phyloP scores from a whole-genome alignment of 1,140 invertebrate genomes.

The Yoshiicerus persimilis region DNA sequence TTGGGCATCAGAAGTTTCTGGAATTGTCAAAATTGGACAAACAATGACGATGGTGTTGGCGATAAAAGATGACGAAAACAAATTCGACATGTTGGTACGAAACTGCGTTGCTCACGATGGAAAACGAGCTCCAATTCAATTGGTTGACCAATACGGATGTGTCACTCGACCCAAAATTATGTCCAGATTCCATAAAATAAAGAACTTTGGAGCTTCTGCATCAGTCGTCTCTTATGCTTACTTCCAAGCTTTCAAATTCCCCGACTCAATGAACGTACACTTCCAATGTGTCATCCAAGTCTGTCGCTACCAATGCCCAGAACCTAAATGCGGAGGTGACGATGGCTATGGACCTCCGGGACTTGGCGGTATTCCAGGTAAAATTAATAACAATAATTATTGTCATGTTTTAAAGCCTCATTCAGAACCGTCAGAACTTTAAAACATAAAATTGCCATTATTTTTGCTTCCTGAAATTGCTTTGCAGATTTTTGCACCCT shows the following conservation, averaged over 20 bases:
- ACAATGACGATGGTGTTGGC: conserved; percentile 95
- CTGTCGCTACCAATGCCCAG: conserved; percentile 88
- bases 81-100: conserved; percentile 91
- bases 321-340: conserved; percentile 76
- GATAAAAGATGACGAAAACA: conserved; percentile 93
- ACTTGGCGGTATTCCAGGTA: conserved; percentile 48
- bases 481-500: no score
- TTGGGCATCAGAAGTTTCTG: conserved; percentile 90
- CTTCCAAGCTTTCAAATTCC: conserved; percentile 96
- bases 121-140: conserved; percentile 85
- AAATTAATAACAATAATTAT: no score
- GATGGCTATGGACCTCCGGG: conserved; percentile 71
- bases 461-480: no score
- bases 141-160: conserved; percentile 89
- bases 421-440: no score
- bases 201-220: conserved; percentile 90
- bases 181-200: conserved; percentile 90
- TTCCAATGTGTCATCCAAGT: conserved; percentile 96
- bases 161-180: conserved; percentile 91
- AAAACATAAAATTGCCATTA: no score
- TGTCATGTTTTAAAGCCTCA: no score
- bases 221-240: conserved; percentile 92
- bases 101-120: conserved; percentile 94
- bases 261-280: conserved; percentile 94
- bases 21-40: conserved; percentile 92